Evolutionary conservation across 1,140 invertebrate genomes (phyloP).

Genomic region (Anagrus nilaparvatae): DNA sequence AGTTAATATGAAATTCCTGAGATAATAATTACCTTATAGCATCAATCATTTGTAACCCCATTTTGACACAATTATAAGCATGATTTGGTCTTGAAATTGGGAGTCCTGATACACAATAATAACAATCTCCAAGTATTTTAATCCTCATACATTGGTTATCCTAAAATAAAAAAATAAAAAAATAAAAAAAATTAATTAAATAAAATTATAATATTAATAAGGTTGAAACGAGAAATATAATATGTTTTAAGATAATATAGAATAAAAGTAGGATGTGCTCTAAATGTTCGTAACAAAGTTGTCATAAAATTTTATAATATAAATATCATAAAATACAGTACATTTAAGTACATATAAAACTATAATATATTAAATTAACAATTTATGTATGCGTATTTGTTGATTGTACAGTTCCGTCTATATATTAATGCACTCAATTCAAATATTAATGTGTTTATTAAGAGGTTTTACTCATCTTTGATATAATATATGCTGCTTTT

Average conservation of each 20-base stretch:
- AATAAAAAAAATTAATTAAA: background rate
- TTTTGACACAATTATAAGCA: slow-evolving; percentile 91
- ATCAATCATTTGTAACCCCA: slow-evolving; percentile 95
- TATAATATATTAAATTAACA: too few species aligned
- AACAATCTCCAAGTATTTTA: slow-evolving; percentile 92
- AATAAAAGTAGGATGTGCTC: too few species aligned
- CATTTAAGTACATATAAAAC: too few species aligned
- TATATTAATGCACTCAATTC: too few species aligned
- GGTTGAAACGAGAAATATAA: background rate
- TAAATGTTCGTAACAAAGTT: too few species aligned
- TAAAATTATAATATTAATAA: background rate
- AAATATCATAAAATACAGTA: too few species aligned
- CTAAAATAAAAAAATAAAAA: slow-evolving; percentile 44
- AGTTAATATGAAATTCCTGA: background rate
- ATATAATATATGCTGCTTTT: too few species aligned
- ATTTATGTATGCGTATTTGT: too few species aligned
- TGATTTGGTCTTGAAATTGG: slow-evolving; percentile 87
- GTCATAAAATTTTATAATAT: too few species aligned
- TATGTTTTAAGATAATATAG: background rate
- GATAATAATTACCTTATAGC: slow-evolving; percentile 76
- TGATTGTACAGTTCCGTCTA: too few species aligned
- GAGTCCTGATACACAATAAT: slow-evolving; percentile 91
- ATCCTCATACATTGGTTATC: slow-evolving; percentile 93
- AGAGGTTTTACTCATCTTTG: too few species aligned
- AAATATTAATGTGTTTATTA: too few species aligned